Evolutionary conservation across 2,113 vertebrate genomes (phyloP).

Genomic region (Ancistrus triradiatus): DNA sequence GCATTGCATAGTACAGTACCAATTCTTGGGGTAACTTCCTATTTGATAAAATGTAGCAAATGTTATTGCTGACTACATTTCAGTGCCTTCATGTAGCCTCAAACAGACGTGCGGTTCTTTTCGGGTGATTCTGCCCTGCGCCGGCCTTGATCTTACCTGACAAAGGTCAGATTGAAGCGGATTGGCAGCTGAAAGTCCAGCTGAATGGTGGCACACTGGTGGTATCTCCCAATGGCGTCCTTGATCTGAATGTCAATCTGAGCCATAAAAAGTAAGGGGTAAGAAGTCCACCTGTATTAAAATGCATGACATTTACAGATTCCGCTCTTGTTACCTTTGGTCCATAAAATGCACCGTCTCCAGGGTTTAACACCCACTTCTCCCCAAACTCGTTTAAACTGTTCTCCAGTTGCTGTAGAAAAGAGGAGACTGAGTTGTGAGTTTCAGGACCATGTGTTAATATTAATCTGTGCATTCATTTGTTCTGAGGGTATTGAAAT

Average conservation of each 20-base stretch:
- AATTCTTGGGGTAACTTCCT: no score
- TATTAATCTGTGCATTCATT: no score
- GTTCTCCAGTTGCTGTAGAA: constrained; percentile 91
- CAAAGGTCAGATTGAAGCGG: constrained; percentile 89
- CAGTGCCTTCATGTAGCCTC: no score
- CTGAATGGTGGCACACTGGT: constrained; percentile 97
- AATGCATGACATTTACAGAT: not conserved
- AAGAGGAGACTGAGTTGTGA: no score
- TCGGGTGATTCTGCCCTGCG: no score
- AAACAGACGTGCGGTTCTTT: no score
- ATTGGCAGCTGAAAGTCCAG: constrained; percentile 95
- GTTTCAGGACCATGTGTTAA: no score
- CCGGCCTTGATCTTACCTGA: no score
- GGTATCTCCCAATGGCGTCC: constrained; percentile 94
- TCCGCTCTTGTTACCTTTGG: constrained; percentile 80
- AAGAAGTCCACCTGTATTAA: not conserved
- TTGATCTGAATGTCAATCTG: constrained; percentile 98
- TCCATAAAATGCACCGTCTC: constrained; percentile 96
- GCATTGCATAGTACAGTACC: no score
- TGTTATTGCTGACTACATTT: no score
- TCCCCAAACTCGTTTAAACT: constrained; percentile 92
- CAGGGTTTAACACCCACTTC: constrained; percentile 93
- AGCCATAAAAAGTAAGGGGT: not conserved
- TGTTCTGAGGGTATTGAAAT: no score
- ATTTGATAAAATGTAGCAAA: no score